Evolutionary conservation across 2,888 invertebrate species (phyloP).

Genomic region (Mimumesa dahlbomi): DNA sequence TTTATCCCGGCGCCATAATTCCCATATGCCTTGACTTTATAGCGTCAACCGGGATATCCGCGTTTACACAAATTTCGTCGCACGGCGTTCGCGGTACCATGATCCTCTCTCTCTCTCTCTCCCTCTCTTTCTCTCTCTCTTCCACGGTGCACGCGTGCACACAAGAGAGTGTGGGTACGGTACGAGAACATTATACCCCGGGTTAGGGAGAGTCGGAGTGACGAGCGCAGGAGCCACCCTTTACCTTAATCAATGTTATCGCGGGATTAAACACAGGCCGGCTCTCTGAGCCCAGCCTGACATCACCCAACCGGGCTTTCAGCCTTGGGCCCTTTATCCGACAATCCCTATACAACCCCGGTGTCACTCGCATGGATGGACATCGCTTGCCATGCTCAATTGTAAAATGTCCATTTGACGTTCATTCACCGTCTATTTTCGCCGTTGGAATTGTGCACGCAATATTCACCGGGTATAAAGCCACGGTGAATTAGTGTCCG

Average conservation of each 20-base stretch:
- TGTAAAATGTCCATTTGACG: constrained; percentile 23
- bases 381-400: constrained; percentile 15
- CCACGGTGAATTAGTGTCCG: too few species aligned
- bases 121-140: background rate
- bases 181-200: constrained; percentile 3
- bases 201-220: constrained; percentile 43
- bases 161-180: background rate
- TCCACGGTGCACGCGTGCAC: background rate
- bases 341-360: constrained; percentile 23
- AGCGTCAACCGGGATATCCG: too few species aligned
- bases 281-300: constrained; percentile 41
- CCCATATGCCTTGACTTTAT: too few species aligned
- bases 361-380: constrained; percentile 34
- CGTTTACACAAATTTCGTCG: too few species aligned
- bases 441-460: background rate
- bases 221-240: constrained; percentile 51
- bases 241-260: constrained; percentile 72
- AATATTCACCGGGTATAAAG: background rate
- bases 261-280: constrained; percentile 64
- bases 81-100: too few species aligned
- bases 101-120: too few species aligned
- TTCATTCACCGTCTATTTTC: constrained; percentile 12
- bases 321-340: constrained; percentile 47
- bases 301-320: constrained; percentile 54
- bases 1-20: too few species aligned